These are phyloP conservation scores for Schrankia costaestrigalis DNA, from an alignment of 2,888 invertebrate species.

Conservation along the genomic window DNA sequence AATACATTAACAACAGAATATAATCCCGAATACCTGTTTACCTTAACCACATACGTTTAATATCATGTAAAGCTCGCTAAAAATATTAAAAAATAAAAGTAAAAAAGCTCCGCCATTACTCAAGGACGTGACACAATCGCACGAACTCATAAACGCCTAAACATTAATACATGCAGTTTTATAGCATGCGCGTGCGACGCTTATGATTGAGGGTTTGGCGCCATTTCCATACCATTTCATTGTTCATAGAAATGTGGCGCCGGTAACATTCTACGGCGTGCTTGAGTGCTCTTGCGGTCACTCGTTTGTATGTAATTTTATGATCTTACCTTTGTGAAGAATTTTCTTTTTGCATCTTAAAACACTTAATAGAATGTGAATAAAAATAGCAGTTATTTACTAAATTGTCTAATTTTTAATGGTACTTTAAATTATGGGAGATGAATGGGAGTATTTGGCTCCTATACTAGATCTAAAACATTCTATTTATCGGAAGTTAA, in stretches of 20 bases:
- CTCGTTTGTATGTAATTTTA: constrained; percentile 70
- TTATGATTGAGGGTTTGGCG: constrained; percentile 69
- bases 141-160: constrained; percentile 42
- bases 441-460: no score
- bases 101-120: no score
- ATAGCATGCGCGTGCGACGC: constrained; percentile 56
- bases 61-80: no score
- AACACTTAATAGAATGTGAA: constrained; percentile 52
- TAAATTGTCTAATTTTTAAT: no score
- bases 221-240: constrained; percentile 71
- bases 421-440: no score
- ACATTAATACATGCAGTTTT: constrained; percentile 50
- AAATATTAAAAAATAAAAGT: no score
- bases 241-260: constrained; percentile 76
- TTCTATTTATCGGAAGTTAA: no score
- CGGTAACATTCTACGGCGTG: constrained; percentile 1
- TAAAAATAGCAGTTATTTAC: no score
- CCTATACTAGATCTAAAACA: no score
- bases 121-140: constrained; percentile 54
- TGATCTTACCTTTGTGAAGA: constrained; percentile 58
- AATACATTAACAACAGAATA: no score
- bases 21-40: no score
- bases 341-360: constrained; percentile 59
- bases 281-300: constrained; percentile 33
- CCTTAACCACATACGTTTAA: background rate